Percentiles rank a stretch among this genome's conserved stretches.
These are phyloP conservation scores for Dermochelys coriacea DNA, from an alignment of 2,797 vertebrate genomes.

Conservation along the genomic window DNA sequence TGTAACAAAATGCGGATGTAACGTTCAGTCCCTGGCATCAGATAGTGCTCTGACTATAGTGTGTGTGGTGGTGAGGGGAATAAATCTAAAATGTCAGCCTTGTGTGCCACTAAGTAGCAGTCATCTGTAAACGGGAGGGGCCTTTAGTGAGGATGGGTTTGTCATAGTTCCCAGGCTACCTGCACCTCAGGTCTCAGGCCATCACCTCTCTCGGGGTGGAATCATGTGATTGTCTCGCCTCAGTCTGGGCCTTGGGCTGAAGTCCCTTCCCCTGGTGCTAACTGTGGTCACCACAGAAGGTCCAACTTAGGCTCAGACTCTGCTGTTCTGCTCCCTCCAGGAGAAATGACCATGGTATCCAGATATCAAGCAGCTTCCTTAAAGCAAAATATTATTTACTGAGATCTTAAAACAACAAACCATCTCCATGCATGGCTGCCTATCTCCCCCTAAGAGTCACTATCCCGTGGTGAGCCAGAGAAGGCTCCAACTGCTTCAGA, in stretches of 20 bases:
- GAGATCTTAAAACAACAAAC: neutral
- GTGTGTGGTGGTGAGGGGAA: neutral
- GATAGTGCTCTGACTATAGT: fast-evolving
- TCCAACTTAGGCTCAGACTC: neutral
- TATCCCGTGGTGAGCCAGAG: neutral
- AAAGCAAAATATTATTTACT: neutral
- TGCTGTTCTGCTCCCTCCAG: neutral
- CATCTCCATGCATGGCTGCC: neutral
- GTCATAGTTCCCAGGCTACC: neutral
- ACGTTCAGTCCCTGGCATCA: neutral
- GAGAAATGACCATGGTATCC: neutral
- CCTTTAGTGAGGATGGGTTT: neutral
- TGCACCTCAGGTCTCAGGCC: neutral
- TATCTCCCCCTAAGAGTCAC: neutral
- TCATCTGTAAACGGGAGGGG: neutral
- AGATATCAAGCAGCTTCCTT: neutral
- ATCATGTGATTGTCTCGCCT: neutral
- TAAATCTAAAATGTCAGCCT: fast-evolving
- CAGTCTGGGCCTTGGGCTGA: neutral
- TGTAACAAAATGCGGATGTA: neutral
- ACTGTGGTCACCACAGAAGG: neutral
- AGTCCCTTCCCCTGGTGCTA: neutral
- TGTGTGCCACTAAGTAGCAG: neutral
- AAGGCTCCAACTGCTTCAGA: neutral
- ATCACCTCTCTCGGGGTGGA: neutral